Base-by-base conservation (phyloP, 2,113 vertebrate species). In the Hemichromis elongatus region DNA sequence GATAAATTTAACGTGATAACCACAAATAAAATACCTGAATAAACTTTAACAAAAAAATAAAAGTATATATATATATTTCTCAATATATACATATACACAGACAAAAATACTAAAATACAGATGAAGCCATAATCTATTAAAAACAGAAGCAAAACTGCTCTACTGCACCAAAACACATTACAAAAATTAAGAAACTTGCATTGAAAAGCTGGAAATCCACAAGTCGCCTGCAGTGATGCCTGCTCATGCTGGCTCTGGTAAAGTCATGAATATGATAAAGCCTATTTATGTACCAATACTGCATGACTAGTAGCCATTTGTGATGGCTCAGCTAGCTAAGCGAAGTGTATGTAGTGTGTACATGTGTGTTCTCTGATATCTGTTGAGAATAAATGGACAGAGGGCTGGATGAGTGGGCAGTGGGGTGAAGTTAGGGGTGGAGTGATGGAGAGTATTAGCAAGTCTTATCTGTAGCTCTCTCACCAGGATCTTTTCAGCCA, bases 401-500 rank as follows among this genome's bases (percentile, higher is more conserved):
- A 53, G 77, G n/a, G 57, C n/a, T 83, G 81, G 56, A 56, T 79
- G 42, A 37, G 80, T 59, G 85, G 88, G 37, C 55, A 87, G 56
- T 57, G 77, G 90, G 73, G 77, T 57, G 73, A 88, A 85, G 90
- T 84, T 28, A 82, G 66, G 77, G 85, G 70, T 79, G 55, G 75
- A 70, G 77, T 75, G 70, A 82, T 35, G 57, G 24, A 87, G 81
- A 86, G 86, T 81, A 91, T 91, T 94, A 92, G 75, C 26, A 63
- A 90, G 86, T 61, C 61, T 94, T 86, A 94, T 94, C 90, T 83
- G 52, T 66, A 79, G 70, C 50, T 89, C 78, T 94, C 97, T 97
- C 95, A 99, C 99, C 98, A 99, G 96, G 96, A 99, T 99, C 97
- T 99, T 99, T 95, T 99, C 98, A 92, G 98, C 99, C 99, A 99